Base-by-base conservation (phyloP, 2,797 vertebrate species). In the Chrysocyon brachyurus region DNA sequence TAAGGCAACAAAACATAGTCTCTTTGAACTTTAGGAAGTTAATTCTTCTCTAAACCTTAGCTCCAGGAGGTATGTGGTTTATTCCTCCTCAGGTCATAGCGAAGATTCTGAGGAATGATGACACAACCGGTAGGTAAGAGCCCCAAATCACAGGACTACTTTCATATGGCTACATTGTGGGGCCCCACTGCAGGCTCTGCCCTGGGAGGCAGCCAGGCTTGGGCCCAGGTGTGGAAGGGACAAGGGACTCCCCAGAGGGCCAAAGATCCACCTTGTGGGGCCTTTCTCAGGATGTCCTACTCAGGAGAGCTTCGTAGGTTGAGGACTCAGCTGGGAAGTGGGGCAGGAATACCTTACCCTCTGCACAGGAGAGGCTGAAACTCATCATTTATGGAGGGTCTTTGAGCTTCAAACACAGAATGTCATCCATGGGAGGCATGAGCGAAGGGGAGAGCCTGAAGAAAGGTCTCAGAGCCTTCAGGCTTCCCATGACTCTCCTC, bases 1-100 rank as follows among this genome's bases (percentile, higher is more conserved):
- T 82, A 64, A 73, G n/a, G 17, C 63, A n/a, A 40, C 59, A 96
- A 96, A 94, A 89, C 12, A 52, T 6, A 75, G 52, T 88, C 17
- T 96, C 75, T 77, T 77, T 64, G 90, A 96, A 89, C n/a, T 59
- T 61, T 59, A 96, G 24, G 68, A 86, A 90, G 90, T 68, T 89
- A 89, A 66, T 49, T 52, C 28, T 56, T 63, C 54, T 61, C 21
- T 92, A 63, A 40, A 21, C 66, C 77, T 87, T 54, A 82, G 14
- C 40, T 87, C 84, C 86, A 57, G 19, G 84, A 88, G 54, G 26
- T 36, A 54, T 73, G 16, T 75, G 73, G 33, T 3, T 26, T 5
- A 24, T 73, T 61, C 63, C 56, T 72, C 52, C 57, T 46, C 19
- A 31, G 54, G 49, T 91, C 72, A 79, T 12, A 5, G n/a, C 40